Evolutionary conservation across 2,888 invertebrate genomes (phyloP).

Genomic region (Trimorus sp.): DNA sequence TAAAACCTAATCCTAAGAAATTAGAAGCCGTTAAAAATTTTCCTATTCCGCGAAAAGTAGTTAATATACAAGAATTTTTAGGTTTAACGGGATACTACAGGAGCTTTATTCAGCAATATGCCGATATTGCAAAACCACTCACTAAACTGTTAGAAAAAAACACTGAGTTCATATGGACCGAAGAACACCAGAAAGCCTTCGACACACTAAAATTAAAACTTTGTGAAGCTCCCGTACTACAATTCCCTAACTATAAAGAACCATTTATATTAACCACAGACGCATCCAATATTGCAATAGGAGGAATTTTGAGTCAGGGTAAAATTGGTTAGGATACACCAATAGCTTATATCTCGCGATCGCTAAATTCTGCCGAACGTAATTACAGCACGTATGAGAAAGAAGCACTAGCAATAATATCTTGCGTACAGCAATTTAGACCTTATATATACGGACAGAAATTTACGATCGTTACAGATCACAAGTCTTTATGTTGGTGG

Average conservation of each 20-base stretch:
- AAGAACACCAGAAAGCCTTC: background rate
- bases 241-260: background rate
- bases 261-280: background rate
- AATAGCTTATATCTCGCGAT: background rate
- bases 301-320: background rate
- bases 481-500: background rate
- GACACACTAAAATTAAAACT: background rate
- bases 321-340: background rate
- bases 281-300: background rate
- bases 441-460: background rate
- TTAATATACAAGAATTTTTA: background rate
- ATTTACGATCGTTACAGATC: background rate
- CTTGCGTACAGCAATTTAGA: background rate
- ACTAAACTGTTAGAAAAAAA: background rate
- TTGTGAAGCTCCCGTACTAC: background rate
- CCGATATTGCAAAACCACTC: background rate
- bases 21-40: background rate
- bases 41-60: background rate
- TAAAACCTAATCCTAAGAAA: too few relatives aligned
- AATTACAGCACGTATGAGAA: conserved; percentile 9
- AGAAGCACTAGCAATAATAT: background rate
- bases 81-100: background rate
- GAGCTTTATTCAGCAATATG: background rate
- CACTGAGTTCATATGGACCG: background rate
- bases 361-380: background rate